Evolutionary conservation across 2,888 invertebrate genomes (phyloP).

Genomic region (Mellilla xanthometata): DNA sequence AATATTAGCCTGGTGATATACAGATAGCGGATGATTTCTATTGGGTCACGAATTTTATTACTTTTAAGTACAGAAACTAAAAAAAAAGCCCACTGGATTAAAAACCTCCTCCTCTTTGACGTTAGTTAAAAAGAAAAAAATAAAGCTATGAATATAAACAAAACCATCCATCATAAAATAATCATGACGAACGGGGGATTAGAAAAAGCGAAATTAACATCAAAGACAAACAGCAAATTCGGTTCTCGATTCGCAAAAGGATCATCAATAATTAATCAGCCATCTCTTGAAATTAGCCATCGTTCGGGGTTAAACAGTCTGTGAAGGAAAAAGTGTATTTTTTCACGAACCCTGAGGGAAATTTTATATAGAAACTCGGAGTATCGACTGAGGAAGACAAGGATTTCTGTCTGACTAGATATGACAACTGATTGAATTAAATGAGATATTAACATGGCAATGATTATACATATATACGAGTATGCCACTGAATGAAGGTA

Average conservation of each 20-base stretch:
- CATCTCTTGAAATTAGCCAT: slow-evolving; percentile 75
- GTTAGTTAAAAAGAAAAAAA: too few species aligned
- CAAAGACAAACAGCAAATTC: slow-evolving; percentile 66
- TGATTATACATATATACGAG: too few species aligned
- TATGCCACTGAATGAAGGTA: too few species aligned
- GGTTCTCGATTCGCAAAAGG: slow-evolving; percentile 58
- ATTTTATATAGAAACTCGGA: slow-evolving; percentile 71
- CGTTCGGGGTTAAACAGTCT: slow-evolving; percentile 69
- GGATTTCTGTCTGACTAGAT: slow-evolving; percentile 39
- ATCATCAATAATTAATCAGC: slow-evolving; percentile 77
- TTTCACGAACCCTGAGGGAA: slow-evolving; percentile 69
- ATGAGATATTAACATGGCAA: too few species aligned
- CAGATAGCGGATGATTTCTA: too few species aligned
- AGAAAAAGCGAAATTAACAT: slow-evolving; percentile 66
- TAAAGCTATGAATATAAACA: slow-evolving; percentile 29
- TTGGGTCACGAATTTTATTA: too few species aligned
- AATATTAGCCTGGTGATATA: too few species aligned
- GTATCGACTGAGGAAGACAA: slow-evolving; percentile 52
- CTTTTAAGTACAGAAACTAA: too few species aligned
- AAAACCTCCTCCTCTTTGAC: too few species aligned
- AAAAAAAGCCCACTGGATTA: too few species aligned
- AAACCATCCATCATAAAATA: slow-evolving; percentile 59
- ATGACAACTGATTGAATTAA: slow-evolving; percentile 9
- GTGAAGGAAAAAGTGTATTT: slow-evolving; percentile 59
- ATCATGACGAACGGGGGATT: slow-evolving; percentile 52